Evolutionary conservation across 2,888 invertebrate species (phyloP).

Genomic region (Mongoloraphidia duomilia): DNA sequence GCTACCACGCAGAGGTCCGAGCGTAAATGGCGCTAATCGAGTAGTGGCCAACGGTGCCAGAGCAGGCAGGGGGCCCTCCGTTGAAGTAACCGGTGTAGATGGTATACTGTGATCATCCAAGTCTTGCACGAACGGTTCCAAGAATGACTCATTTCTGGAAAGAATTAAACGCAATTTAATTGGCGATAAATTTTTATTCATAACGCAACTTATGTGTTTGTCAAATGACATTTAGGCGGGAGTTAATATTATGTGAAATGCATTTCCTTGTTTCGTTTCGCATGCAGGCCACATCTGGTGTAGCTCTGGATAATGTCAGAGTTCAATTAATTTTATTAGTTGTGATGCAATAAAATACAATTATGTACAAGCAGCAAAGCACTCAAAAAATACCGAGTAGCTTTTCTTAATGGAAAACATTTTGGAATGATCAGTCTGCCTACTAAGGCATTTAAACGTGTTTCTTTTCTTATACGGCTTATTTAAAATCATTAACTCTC

Average conservation of each 20-base stretch:
- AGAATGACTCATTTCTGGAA: conserved; percentile 56
- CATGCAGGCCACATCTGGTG: too few species aligned
- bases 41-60: conserved; percentile 24
- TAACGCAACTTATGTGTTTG: background rate
- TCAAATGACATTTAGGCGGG: background rate
- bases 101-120: conserved; percentile 30
- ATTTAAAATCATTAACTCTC: too few species aligned
- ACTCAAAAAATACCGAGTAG: too few species aligned
- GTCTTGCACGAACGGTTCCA: conserved; percentile 58
- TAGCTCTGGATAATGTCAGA: too few species aligned
- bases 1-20: conserved; percentile 26
- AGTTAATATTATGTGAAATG: background rate
- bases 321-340: too few species aligned
- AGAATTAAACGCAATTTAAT: conserved; percentile 19
- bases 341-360: too few species aligned
- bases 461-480: too few species aligned
- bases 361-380: too few species aligned
- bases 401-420: too few species aligned
- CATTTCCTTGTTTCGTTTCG: too few species aligned
- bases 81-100: conserved; percentile 30
- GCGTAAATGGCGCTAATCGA: conserved; percentile 27
- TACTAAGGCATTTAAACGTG: too few species aligned
- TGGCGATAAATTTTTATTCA: conserved; percentile 1
- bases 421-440: too few species aligned
- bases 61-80: conserved; percentile 27